Base-by-base conservation (phyloP, 2,113 vertebrate genomes). In the Cephalopholis sonnerati region DNA sequence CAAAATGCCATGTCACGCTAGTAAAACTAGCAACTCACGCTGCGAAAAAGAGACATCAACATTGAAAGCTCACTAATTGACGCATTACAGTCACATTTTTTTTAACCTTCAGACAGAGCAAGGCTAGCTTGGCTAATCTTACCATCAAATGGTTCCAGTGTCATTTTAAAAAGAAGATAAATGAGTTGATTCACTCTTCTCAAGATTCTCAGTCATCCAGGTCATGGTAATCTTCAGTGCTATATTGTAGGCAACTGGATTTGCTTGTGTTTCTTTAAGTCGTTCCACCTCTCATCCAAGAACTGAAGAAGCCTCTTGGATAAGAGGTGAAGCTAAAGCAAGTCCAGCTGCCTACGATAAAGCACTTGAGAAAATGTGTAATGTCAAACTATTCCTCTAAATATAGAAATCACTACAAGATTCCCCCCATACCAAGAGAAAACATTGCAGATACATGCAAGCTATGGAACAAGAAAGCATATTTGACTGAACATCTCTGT, bases 401-500 rank as follows among this genome's bases (percentile, higher is more conserved):
- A 46, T 15, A 58, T 29, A 11, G 29, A 16, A 39, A 57, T 5
- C 32, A 3, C 54, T 46, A 13, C 48, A 16, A 58, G 8, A 18
- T 58, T 68, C 13, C 0, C 12, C 62, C 16, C 1, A 7, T 16
- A 41, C 41, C 32, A 53, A 71, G 22, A 50, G 41, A 64, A 74
- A 32, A 55, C 79, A 66, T 15, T 44, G 13, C 25, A 46, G 50
- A 84, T 54, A 20, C 32, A 20, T 48, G 50, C 12, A 27, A 48
- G 54, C 67, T 72, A 22, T 53, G 67, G 18, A 84, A 54, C 20
- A 85, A 29, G 77, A 39, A 41, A 67, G 58, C 57, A 54, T 20
- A 70, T 61, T 20, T 48, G 71, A 67, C 55, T 58, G 51, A 39
- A 79, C 46, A 63, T 69, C 71, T 82, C 58, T 68, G 17, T 71